A percentile compares a stretch with the other conserved stretches of the same genome.
Evolutionary conservation across 2,113 vertebrate species (phyloP).

Genomic region (Paradisaea rubra): DNA sequence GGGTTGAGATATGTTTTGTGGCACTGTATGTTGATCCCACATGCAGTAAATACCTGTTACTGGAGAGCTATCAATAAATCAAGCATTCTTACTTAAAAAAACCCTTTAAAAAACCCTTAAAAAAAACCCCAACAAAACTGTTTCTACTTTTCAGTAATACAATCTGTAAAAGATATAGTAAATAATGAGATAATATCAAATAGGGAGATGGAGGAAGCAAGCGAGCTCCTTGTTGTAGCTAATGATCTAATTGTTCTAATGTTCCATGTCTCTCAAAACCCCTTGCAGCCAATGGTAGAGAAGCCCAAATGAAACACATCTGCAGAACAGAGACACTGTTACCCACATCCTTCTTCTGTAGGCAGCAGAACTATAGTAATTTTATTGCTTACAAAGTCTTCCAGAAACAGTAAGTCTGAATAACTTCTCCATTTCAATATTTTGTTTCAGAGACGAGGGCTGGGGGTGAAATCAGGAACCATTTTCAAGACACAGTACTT

Average conservation of each 20-base stretch:
- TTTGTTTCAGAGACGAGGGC: neutral
- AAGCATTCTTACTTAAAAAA: neutral
- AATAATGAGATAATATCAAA: neutral
- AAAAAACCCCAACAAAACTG: neutral
- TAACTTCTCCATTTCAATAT: conserved; percentile 10
- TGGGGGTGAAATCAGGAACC: neutral
- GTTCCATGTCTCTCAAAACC: conserved; percentile 19
- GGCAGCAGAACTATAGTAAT: neutral
- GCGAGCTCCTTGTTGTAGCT: neutral
- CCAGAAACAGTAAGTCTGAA: conserved; percentile 20
- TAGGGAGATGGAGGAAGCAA: neutral
- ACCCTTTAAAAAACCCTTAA: neutral
- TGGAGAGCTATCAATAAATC: neutral
- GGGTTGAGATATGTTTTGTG: neutral
- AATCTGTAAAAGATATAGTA: neutral
- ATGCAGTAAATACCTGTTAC: neutral
- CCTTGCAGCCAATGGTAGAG: neutral
- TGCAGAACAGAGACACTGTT: conserved; percentile 43
- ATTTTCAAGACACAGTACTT: neutral
- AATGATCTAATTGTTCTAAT: conserved; percentile 22
- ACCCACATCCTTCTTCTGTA: conserved; percentile 44
- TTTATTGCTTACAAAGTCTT: conserved; percentile 39
- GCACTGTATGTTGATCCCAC: neutral
- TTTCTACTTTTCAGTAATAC: neutral
- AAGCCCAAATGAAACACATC: conserved; percentile 44